Conservation (phyloP, 2,888 invertebrate species). For the Spicauda simplicius region DNA sequence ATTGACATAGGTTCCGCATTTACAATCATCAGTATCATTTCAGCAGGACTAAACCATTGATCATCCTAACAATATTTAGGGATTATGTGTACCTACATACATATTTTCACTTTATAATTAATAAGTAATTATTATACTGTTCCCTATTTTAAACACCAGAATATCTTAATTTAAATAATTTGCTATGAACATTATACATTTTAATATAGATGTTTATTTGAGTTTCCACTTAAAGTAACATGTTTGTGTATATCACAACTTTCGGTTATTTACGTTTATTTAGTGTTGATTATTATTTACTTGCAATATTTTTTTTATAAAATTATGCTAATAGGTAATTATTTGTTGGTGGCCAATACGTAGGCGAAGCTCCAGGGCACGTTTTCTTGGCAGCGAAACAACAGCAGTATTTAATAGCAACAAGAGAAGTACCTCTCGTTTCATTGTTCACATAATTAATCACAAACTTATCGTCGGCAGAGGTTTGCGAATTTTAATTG, state of each 20-base stretch:
- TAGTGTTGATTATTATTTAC: slow-evolving; percentile 59
- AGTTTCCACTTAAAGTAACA: slow-evolving; percentile 53
- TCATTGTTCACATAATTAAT: slow-evolving; percentile 23
- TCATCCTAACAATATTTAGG: slow-evolving; percentile 58
- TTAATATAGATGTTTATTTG: slow-evolving; percentile 54
- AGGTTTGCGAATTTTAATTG: slow-evolving; percentile 32
- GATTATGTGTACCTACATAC: slow-evolving; percentile 48
- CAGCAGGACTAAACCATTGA: slow-evolving; percentile 43
- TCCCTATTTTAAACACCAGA: slow-evolving; percentile 61
- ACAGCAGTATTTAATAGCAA: slow-evolving; percentile 23
- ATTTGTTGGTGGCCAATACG: slow-evolving; percentile 58
- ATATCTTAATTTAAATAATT: slow-evolving; percentile 63
- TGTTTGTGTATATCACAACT: slow-evolving; percentile 57
- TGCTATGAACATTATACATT: slow-evolving; percentile 53
- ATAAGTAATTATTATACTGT: slow-evolving; percentile 63
- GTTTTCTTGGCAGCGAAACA: slow-evolving; percentile 34
- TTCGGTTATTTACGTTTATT: slow-evolving; percentile 56
- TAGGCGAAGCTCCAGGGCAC: slow-evolving; percentile 45
- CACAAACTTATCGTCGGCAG: slow-evolving; percentile 32
- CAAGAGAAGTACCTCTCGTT: slow-evolving; percentile 1
- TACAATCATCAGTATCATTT: neutral
- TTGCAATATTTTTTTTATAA: slow-evolving; percentile 67
- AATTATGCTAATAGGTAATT: slow-evolving; percentile 63
- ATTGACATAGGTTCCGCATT: slow-evolving; percentile 9
- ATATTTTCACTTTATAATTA: slow-evolving; percentile 62